Evolutionary conservation across 2,888 invertebrate genomes (phyloP).

Genomic region (Monoplex corrugatus): DNA sequence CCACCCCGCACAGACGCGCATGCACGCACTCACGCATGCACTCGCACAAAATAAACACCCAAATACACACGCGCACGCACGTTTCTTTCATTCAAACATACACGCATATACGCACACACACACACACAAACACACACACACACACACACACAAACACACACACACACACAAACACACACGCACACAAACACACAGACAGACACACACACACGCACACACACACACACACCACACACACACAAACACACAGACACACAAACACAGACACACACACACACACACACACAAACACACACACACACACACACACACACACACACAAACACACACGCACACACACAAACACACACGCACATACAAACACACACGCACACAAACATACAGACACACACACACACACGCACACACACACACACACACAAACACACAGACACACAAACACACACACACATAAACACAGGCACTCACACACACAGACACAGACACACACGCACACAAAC

Average conservation of each 20-base stretch:
- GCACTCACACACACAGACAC: no score
- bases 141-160: neutral
- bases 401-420: no score
- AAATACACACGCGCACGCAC: neutral
- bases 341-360: no score
- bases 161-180: neutral
- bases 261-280: neutral
- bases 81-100: no score
- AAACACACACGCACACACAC: slow-evolving; percentile 14
- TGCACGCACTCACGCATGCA: no score
- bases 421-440: no score
- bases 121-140: neutral
- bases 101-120: no score
- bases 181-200: neutral
- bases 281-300: slow-evolving; percentile 35
- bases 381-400: no score
- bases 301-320: slow-evolving; percentile 26
- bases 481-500: no score
- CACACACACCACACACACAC: neutral
- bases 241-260: slow-evolving; percentile 6
- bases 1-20: neutral
- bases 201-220: slow-evolving; percentile 8
- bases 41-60: neutral
- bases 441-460: no score
- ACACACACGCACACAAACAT: no score